Evolutionary conservation across 2,797 vertebrate species (phyloP), one percentile per base, ranked within the genome.

Genomic region (Danio aesculapii): DNA sequence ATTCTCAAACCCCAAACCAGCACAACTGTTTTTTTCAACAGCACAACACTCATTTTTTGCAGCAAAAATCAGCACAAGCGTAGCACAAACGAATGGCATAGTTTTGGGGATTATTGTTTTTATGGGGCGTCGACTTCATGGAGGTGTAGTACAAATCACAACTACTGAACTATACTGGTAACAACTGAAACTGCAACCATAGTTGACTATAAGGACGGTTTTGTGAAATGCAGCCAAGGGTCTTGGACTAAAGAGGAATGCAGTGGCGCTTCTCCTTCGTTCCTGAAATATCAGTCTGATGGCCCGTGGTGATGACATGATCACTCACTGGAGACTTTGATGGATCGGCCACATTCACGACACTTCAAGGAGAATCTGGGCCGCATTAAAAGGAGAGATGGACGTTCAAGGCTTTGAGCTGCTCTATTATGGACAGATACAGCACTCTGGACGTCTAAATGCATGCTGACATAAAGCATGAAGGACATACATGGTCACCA

Each of bases 221-320:
- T 30, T 30, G 30, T 1, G 1, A 30, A 30, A 30, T 30, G 30
- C 30, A 30, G 30, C 30, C 3, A 1, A 30, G 1, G 1, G 12
- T 53, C 10, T 13, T 44, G 47, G 58, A 70, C 30, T 30, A 49
- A 14, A 43, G 13, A 62, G 46, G 30, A 8, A 39, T 53, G 47
- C 7, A 2, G 47, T 1, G 13, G 21, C 19, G 47, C 70, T 62
- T 71, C 21, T 79, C 58, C 47, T 68, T 53, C 47, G 59, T 63
- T 64, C 43, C 43, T 67, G 68, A 50, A 75, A 58, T 47, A 16
- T 61, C 49, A 69, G 62, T 72, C 62, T 92, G 88, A 88, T 7
- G 75, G 86, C 86, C 82, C 87, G 87, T 79, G 72, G 76, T 88
- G 90, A 92, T 92, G 92, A 92, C 90, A 92, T 92, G 91, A 92